Evolutionary conservation across 2,888 invertebrate genomes (phyloP).

Genomic region (Pachliopta kotzebuea): DNA sequence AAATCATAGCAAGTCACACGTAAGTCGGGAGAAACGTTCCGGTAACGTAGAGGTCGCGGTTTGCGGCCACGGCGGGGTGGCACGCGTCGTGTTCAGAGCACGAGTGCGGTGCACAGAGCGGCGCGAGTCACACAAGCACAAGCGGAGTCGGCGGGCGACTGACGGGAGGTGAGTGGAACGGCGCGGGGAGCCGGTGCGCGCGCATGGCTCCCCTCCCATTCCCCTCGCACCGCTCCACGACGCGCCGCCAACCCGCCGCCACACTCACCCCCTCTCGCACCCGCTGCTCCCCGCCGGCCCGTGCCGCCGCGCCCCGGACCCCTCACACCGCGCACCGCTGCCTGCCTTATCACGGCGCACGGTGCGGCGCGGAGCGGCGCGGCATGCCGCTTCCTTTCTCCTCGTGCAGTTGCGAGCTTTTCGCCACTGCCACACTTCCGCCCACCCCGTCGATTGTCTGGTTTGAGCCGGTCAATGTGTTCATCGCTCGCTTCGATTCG

Average conservation of each 20-base stretch:
- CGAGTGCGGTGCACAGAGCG: constrained; percentile 79
- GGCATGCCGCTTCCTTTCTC: constrained; percentile 79
- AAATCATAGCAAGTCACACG: constrained; percentile 76
- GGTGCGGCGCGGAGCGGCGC: no score
- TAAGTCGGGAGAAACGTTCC: constrained; percentile 75
- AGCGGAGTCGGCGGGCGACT: constrained; percentile 82
- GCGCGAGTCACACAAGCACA: constrained; percentile 81
- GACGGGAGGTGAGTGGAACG: constrained; percentile 70
- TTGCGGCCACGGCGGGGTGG: constrained; percentile 81
- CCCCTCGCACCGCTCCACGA: constrained; percentile 66
- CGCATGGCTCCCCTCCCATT: constrained; percentile 57
- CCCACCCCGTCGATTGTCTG: constrained; percentile 68
- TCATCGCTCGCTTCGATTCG: constrained; percentile 47
- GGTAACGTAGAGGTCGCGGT: constrained; percentile 82
- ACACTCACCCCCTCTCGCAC: constrained; percentile 42
- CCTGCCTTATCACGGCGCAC: constrained; percentile 74
- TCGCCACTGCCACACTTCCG: constrained; percentile 78
- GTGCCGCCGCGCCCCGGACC: constrained; percentile 38
- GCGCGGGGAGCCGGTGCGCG: constrained; percentile 73
- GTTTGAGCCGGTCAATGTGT: constrained; percentile 67
- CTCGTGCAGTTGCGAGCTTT: constrained; percentile 78
- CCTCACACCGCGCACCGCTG: constrained; percentile 58
- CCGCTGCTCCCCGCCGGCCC: constrained; percentile 46
- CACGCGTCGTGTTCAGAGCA: constrained; percentile 79
- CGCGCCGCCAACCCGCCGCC: constrained; percentile 51